Base-by-base conservation (phyloP, 1,140 invertebrate genomes). In the Penaeus japonicus region DNA sequence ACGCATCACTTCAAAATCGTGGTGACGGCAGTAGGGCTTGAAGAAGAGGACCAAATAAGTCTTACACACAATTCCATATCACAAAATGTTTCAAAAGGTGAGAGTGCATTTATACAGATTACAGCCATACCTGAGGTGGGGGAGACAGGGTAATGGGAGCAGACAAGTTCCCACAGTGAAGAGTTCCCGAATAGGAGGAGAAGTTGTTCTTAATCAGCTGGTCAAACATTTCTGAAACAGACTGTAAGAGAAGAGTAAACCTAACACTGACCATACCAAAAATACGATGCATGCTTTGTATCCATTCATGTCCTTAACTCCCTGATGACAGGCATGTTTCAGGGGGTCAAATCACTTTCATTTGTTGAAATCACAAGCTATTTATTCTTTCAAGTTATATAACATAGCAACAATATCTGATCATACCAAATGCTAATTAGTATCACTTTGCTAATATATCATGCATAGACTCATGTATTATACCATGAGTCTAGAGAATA, bases 141-240 rank as follows among this genome's bases (percentile, higher is more conserved):
- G 97, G 97, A 91, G 95, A 97, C 54, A 98, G 92, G 78, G 95
- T 93, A 73, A 98, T 94, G 85, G 94, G 94, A 80, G 95, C 97
- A 79, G 94, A 95, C 89, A 96, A 94, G 93, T 95, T 94, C 0
- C 97, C 97, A 93, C 96, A 97, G 90, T 95, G 95, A 4, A 98
- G 92, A 35, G 93, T 94, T 2, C 96, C 96, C 92, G 95, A 95
- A 91, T 96, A 97, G 1, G 96, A 95, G 24, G 95, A 94, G 92
- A 96, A 98, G 93, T 96, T 95, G n/a, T 94, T 94, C 91, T 97
- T 96, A 55, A 95, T 95, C 70, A 97, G 91, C 90, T 95, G 95
- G 89, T 95, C 93, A 90, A 97, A 96, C 89, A 96, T 93, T 90
- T 94, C 93, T 79, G 94, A 93, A 1, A 97, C 93, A 92, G 94